Base-by-base conservation (phyloP, 2,888 invertebrate genomes). In the Crocallis elinguaria region DNA sequence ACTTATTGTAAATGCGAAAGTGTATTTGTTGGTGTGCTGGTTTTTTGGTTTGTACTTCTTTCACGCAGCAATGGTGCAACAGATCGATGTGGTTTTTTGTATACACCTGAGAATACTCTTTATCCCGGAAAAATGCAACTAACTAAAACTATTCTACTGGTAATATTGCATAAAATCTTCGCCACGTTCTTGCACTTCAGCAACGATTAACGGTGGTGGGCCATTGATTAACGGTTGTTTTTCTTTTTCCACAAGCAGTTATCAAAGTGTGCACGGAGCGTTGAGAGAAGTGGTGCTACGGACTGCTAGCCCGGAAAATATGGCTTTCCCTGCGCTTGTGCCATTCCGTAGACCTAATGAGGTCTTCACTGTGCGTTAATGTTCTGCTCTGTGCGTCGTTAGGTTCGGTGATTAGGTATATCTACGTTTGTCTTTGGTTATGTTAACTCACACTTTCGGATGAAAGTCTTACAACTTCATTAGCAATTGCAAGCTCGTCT, bases 301-400 rank as follows among this genome's bases (percentile, higher is more conserved):
- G 84, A 68, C 85, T 79, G 79, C 71, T 82, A 78, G 86, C 74
- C 79, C 79, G 84, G 85, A 82, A 84, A 83, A 83, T 75, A 64
- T 69, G 73, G 83, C 86, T 89, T 89, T 88, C 86, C 84, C 85
- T 77, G 69, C 75, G 66, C 66, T 60, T 57, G 63, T 59, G 59
- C 57, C 66, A 68, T 51, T 52, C n/a, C n/a, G n/a, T n/a, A n/a
- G n/a, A n/a, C n/a, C n/a, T n/a, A n/a, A n/a, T n/a, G n/a, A 45
- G 30, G 46, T 35, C 27, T 49, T 43, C 58, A 48, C 41, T 44
- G 33, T 59, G 44, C 57, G 49, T 38, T 64, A 61, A 61, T 66
- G 55, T 39, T 54, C 64, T 57, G 48, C 35, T 63, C 49, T 49
- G 62, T 48, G 56, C 52, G 13, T 35, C 29, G 38, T 16, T 39